Evolutionary conservation across 64 coral and sea anemone genomes (phyloP).

Genomic region (Montipora capricornis): DNA sequence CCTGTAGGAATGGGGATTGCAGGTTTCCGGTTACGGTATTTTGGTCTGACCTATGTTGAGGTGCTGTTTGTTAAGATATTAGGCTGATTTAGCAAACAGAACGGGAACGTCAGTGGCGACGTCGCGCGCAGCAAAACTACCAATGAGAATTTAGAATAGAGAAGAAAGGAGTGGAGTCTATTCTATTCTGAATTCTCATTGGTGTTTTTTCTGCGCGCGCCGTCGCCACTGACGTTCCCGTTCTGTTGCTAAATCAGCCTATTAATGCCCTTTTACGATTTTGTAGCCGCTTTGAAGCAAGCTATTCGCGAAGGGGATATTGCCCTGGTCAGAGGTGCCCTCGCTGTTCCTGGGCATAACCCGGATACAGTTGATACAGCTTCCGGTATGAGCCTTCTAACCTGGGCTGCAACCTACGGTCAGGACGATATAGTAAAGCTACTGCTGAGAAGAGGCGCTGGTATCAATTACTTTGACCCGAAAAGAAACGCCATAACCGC

Average conservation of each 20-base stretch:
- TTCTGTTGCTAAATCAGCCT: no score
- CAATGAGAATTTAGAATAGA: no score
- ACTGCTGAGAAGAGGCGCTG: conserved; percentile 70
- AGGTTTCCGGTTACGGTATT: not conserved
- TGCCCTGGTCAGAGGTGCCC: conserved; percentile 64
- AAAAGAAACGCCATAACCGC: conserved; percentile 69
- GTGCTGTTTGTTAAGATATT: not conserved
- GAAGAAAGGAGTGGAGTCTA: no score
- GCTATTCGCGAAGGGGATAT: conserved; percentile 75
- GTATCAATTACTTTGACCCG: conserved; percentile 59
- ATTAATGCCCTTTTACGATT: not conserved
- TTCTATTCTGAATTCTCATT: no score
- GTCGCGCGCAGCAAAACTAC: no score
- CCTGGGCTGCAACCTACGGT: conserved; percentile 74
- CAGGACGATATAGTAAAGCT: conserved; percentile 72
- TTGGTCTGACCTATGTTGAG: not conserved
- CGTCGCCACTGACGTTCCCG: no score
- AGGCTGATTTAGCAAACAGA: no score
- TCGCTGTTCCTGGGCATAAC: conserved; percentile 52
- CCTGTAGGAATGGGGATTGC: no score
- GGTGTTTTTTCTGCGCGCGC: no score
- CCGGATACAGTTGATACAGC: conserved; percentile 59
- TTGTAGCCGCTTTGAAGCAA: conserved; percentile 41
- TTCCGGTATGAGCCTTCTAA: conserved; percentile 84
- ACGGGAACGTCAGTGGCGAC: no score